Evolutionary conservation across 2,797 vertebrate species (phyloP).

Genomic region (Todus mexicanus): DNA sequence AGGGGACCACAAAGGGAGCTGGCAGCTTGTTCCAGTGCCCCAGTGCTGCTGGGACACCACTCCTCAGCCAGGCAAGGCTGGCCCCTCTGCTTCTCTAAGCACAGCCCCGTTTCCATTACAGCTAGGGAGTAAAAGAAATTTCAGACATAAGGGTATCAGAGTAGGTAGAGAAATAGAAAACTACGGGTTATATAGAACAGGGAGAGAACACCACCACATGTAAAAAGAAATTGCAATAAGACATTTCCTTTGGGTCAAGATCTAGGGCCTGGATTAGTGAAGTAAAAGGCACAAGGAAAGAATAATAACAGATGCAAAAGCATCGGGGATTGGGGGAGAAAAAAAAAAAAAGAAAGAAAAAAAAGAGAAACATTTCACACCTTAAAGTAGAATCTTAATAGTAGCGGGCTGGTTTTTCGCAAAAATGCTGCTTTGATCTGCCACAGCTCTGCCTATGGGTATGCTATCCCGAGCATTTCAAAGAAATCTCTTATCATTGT

Average conservation of each 20-base stretch:
- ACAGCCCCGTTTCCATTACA: neutral
- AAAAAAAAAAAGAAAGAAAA: neutral
- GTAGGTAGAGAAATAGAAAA: neutral
- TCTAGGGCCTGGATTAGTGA: neutral
- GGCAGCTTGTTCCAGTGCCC: neutral
- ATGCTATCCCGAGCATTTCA: constrained; percentile 32
- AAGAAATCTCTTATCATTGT: constrained; percentile 26
- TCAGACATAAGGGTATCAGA: neutral
- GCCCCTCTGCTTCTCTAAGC: neutral
- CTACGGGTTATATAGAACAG: neutral
- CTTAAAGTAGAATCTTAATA: constrained; percentile 45
- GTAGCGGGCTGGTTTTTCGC: constrained; percentile 41
- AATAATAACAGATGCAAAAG: constrained; percentile 15
- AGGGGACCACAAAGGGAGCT: neutral
- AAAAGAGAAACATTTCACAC: neutral
- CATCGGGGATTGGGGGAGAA: neutral
- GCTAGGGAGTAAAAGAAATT: neutral
- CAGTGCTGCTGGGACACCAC: neutral
- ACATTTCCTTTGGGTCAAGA: neutral
- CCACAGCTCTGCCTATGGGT: constrained; percentile 16
- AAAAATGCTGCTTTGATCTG: constrained; percentile 46
- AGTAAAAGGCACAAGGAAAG: neutral
- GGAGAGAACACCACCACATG: neutral
- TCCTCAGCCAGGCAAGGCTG: neutral
- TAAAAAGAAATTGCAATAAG: neutral